A percentile compares a stretch with the other conserved stretches of the same genome.
Evolutionary conservation across 2,888 invertebrate species (phyloP).

Genomic region (Tachina grossa): DNA sequence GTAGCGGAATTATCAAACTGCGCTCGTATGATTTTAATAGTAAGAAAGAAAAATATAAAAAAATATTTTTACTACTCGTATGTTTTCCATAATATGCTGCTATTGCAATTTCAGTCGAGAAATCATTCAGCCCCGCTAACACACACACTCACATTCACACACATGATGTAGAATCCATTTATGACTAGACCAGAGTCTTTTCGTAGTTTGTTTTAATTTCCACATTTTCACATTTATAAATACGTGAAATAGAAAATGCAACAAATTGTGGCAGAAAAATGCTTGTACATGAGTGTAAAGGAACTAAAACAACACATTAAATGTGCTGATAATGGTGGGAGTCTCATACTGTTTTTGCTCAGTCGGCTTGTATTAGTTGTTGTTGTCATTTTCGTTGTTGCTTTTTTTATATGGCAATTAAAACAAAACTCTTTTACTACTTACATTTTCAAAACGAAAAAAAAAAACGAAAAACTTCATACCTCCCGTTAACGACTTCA

Average conservation of each 20-base stretch:
- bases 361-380: constrained; percentile 42
- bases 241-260: constrained; percentile 46
- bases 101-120: constrained; percentile 25
- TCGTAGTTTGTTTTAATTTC: constrained; percentile 53
- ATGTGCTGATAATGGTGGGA: constrained; percentile 49
- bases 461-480: constrained; percentile 40
- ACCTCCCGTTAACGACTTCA: constrained; percentile 46
- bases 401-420: constrained; percentile 51
- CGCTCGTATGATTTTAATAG: constrained; percentile 14
- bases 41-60: constrained; percentile 25
- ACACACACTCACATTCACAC: constrained; percentile 3
- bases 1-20: too few species aligned
- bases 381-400: neutral
- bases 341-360: constrained; percentile 35
- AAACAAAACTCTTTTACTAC: constrained; percentile 50
- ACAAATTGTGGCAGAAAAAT: constrained; percentile 48
- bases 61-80: constrained; percentile 22
- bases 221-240: constrained; percentile 56
- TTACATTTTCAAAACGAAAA: constrained; percentile 17
- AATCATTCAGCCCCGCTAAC: constrained; percentile 30
- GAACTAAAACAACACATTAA: constrained; percentile 36
- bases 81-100: constrained; percentile 46
- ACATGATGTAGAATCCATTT: constrained; percentile 59
- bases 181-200: constrained; percentile 42
- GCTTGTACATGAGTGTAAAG: constrained; percentile 16